phyloP scores from a whole-genome alignment of 2,888 invertebrate species.

The Cylloceria caligata region DNA sequence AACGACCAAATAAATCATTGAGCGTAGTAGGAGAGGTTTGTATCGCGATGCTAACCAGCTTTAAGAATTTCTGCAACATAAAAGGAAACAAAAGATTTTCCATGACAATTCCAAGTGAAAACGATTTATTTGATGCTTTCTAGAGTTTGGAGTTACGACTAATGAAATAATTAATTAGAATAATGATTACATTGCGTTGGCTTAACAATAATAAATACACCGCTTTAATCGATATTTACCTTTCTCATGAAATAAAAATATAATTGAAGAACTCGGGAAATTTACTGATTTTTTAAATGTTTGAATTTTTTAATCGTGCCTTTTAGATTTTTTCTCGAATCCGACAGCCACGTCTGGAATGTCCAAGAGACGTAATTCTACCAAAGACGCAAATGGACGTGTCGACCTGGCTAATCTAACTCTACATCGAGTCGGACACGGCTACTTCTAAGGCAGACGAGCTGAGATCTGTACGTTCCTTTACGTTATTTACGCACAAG shows the following conservation, averaged over 20 bases:
- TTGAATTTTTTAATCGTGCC: too few relatives aligned
- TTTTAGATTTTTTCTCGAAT: conserved; percentile 30
- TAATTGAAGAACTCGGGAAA: too few relatives aligned
- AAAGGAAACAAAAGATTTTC: background rate
- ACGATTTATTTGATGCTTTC: background rate
- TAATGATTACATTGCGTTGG: background rate
- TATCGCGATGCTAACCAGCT: background rate
- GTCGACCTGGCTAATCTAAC: conserved; percentile 47
- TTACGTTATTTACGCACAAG: conserved; percentile 10
- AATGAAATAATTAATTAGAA: background rate
- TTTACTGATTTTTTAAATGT: too few relatives aligned
- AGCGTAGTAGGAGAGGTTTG: background rate
- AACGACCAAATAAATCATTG: conserved; percentile 32
- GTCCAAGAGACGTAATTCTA: conserved; percentile 49
- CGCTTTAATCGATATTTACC: too few relatives aligned
- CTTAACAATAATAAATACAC: too few relatives aligned
- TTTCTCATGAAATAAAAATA: too few relatives aligned
- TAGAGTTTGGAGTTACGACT: background rate
- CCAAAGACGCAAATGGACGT: conserved; percentile 60
- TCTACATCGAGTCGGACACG: conserved; percentile 14
- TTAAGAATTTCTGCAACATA: background rate
- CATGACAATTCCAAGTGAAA: background rate
- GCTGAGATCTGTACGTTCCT: conserved; percentile 5
- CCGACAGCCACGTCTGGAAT: conserved; percentile 25
- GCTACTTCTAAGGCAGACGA: conserved; percentile 26